Evolutionary conservation across 1,140 invertebrate genomes (phyloP).

Genomic region (Drosophila jambulina): DNA sequence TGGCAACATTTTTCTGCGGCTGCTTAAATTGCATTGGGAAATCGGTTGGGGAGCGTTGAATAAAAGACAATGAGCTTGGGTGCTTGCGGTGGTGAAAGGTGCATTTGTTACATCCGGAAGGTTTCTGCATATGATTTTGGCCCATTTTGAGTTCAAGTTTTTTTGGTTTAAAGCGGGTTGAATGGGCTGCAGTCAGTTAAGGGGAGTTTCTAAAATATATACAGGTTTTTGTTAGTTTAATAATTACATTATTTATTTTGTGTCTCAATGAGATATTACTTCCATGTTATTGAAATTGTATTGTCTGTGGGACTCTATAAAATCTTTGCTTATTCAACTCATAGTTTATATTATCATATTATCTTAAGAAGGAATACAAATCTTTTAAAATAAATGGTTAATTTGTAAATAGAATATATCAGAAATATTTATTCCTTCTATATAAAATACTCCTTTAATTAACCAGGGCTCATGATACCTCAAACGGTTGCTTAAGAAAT

Average conservation of each 20-base stretch:
- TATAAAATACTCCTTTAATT: not conserved
- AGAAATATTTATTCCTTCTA: not conserved
- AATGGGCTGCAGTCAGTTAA: not conserved
- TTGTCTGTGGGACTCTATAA: not conserved
- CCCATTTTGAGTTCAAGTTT: not conserved
- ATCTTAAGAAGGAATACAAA: too few relatives aligned
- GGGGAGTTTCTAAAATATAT: not conserved
- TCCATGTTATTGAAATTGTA: not conserved
- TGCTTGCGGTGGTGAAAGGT: conserved; percentile 6
- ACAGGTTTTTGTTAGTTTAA: fast-evolving
- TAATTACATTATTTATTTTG: not conserved
- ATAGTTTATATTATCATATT: too few relatives aligned
- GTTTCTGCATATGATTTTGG: not conserved
- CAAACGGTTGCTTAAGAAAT: not conserved
- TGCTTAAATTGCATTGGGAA: conserved; percentile 73
- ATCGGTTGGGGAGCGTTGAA: conserved; percentile 27
- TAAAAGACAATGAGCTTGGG: conserved; percentile 66
- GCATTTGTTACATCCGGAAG: not conserved
- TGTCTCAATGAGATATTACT: not conserved
- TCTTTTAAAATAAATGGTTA: too few relatives aligned
- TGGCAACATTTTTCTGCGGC: conserved; percentile 70
- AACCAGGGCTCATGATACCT: too few relatives aligned
- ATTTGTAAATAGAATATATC: too few relatives aligned
- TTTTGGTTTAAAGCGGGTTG: not conserved
- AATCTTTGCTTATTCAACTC: not conserved